phyloP scores from a whole-genome alignment of 2,113 vertebrate species.

The Castor canadensis region DNA sequence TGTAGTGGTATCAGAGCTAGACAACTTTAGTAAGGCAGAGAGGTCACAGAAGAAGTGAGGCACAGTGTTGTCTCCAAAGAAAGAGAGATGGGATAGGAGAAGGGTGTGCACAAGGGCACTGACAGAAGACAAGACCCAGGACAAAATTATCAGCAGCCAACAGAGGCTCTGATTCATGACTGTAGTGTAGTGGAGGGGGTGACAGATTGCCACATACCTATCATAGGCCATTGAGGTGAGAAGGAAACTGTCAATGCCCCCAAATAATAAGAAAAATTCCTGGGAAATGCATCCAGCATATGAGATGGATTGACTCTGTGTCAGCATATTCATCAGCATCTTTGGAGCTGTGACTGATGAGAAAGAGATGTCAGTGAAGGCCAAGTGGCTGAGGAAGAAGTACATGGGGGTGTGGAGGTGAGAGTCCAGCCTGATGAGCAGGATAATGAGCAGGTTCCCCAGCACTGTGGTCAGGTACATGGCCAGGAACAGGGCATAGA shows the following conservation, averaged over 20 bases:
- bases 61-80: conserved; percentile 52
- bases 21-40: conserved; percentile 64
- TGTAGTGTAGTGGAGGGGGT: conserved; percentile 58
- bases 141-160: conserved; percentile 35
- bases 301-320: neutral
- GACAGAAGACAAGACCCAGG: conserved; percentile 49
- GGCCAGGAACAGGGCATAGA: neutral
- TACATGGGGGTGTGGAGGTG: conserved; percentile 67
- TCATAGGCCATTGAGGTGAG: conserved; percentile 44
- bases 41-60: conserved; percentile 77
- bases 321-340: conserved; percentile 53
- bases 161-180: conserved; percentile 70
- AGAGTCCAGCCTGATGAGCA: conserved; percentile 58
- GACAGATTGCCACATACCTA: conserved; percentile 43
- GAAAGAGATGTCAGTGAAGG: conserved; percentile 49
- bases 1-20: conserved; percentile 64
- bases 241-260: conserved; percentile 45
- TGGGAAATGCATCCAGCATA: conserved; percentile 64
- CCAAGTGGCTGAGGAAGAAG: conserved; percentile 73
- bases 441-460: conserved; percentile 67
- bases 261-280: conserved; percentile 63
- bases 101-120: conserved; percentile 64
- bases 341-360: conserved; percentile 66
- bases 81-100: conserved; percentile 49
- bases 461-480: conserved; percentile 1